Evolutionary conservation across 2,797 vertebrate species (phyloP), one percentile per base, ranked within the genome.

Genomic region (Catamblyrhynchus diadema): DNA sequence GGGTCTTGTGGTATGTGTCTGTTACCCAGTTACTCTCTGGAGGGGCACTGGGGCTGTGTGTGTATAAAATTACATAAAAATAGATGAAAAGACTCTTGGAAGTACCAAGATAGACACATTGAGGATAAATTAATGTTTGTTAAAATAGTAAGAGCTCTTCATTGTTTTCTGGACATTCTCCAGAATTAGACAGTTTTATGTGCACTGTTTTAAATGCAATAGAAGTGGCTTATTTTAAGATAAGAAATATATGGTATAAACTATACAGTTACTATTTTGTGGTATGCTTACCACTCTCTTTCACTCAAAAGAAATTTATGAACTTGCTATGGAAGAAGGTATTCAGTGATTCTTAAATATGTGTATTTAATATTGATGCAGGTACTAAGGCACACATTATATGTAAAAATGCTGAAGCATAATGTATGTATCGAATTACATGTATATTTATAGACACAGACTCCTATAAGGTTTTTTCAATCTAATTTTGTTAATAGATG

Each of bases 11-110:
- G 12, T 28, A 1, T n/a, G 19, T 51, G 18, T 45, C 2, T 60
- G 27, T 65, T 60, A 47, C 30, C 18, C 13, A 35, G 25, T 78
- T 45, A 21, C 25, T 47, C 25, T 41, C 59, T 53, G 33, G 10
- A 66, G 33, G 8, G 30, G 8, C 3, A 0, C 9, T 6, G 8
- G 45, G 25, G 22, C 21, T 32, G 3, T 54, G 6, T 19, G 8
- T 56, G 5, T 69, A 47, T 71, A 42, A 64, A 79, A 86, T 56
- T 24, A n/a, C 2, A 25, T 16, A 2, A 64, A 88, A 77, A 41
- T 9, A 73, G n/a, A 53, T 39, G 0, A 74, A 82, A 83, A 50
- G 6, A 1, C 23, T 25, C 21, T 67, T 72, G 42, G 21, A 72
- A 59, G 59, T 62, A 79, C 18, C 13, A 54, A 54, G 35, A 61